Percentiles rank a stretch among this genome's conserved stretches.
These are phyloP conservation scores for Cavia aperea DNA, from an alignment of 2,113 vertebrate species.

Conservation along the genomic window DNA sequence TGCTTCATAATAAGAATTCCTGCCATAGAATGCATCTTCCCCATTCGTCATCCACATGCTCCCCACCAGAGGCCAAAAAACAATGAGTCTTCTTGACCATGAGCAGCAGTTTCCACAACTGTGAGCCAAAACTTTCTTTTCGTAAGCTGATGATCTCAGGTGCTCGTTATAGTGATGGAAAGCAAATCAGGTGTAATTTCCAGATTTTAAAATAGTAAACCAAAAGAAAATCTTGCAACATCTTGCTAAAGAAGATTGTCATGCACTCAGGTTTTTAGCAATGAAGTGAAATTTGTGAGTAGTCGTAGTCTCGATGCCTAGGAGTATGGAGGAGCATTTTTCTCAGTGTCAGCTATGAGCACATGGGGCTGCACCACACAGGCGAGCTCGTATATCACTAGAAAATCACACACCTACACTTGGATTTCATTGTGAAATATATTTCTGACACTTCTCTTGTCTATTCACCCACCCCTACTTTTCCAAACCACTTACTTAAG, in stretches of 20 bases:
- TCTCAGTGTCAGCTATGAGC: not conserved
- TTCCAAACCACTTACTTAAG: not conserved
- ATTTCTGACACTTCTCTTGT: not conserved
- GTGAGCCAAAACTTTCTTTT: not conserved
- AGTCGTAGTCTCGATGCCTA: not conserved
- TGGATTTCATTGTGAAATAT: conserved; percentile 21
- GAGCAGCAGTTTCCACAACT: not conserved
- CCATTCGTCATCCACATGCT: not conserved
- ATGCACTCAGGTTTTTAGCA: not conserved
- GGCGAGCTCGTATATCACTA: not conserved
- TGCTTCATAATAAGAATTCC: not conserved
- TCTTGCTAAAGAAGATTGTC: not conserved
- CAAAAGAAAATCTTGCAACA: not conserved
- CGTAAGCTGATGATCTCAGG: not conserved
- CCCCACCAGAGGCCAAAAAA: not conserved
- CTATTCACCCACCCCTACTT: no score
- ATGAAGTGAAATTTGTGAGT: not conserved
- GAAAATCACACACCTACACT: not conserved
- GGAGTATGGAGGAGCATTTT: not conserved
- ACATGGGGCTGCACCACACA: accelerated
- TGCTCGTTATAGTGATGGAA: not conserved
- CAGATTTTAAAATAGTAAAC: conserved; percentile 3
- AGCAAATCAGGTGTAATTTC: not conserved
- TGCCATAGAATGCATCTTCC: not conserved
- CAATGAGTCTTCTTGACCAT: not conserved